Evolutionary conservation across 1,140 invertebrate species (phyloP), one percentile per base, ranked within the genome.

Genomic region (Psilanteris sp.): DNA sequence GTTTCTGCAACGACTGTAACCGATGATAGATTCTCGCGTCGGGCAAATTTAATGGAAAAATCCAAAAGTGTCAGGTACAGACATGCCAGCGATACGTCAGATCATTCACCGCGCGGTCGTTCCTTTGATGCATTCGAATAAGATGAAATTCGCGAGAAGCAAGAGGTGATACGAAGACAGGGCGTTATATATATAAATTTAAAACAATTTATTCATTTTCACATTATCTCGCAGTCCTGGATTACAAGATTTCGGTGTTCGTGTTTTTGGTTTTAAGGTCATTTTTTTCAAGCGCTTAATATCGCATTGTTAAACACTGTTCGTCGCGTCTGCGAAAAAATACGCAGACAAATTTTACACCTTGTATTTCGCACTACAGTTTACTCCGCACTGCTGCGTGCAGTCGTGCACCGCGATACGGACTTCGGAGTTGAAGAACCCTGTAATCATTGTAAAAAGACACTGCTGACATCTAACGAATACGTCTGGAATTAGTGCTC

Each of bases 1-100:
- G 71, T 80, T 83, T 81, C 78, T 80, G 57, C 79, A 59, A 81
- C 75, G 81, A 80, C 79, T 84, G 82, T 84, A 84, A 78, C 81
- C 78, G 78, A 84, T 87, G 86, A 88, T 88, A 87, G 85, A 88
- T 88, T 87, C 67, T 78, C 81, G 75, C 82, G 84, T 86, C 81
- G 81, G 68, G 81, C 82, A 87, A 86, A 87, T 87, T 87, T 88
- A 88, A 88, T 88, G 85, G 87, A 87, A 88, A 88, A 87, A 85
- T 87, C 85, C 84, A 75, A 79, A n/a, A 81, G 84, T 87, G 86
- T 88, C 87, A 87, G 78, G 79, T 70, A 80, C 87, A 87, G 87
- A 82, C 84, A 82, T 82, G 83, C 73, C 79, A 75, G 76, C 82
- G 81, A 87, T 87, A 88, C 84, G 85, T 88, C 85, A 86, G 81